These are phyloP conservation scores for Drosophila recens DNA, from an alignment of 2,888 invertebrate genomes.

Conservation along the genomic window DNA sequence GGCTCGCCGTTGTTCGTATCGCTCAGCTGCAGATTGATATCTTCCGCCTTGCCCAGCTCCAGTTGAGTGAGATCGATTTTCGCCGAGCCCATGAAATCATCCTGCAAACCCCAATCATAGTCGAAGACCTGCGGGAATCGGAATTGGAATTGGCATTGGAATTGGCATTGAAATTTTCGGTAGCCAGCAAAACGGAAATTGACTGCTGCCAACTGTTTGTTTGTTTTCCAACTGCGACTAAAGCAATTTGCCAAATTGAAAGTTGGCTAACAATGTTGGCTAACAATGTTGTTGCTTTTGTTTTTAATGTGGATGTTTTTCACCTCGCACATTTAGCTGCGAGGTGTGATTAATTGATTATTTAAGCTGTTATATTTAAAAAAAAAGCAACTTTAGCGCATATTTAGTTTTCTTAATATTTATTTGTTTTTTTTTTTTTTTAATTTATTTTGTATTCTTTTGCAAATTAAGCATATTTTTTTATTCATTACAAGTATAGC, in stretches of 20 bases:
- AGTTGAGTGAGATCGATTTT: conserved; percentile 93
- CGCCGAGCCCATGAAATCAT: conserved; percentile 98
- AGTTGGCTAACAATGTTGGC: conserved; percentile 29
- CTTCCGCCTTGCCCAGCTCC: conserved; percentile 91
- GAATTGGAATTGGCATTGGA: not conserved
- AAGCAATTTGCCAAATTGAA: conserved; percentile 57
- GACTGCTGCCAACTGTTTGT: conserved; percentile 36
- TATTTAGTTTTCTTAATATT: not conserved
- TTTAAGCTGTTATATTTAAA: not conserved
- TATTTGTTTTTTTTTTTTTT: too few species aligned
- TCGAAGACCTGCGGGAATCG: conserved; percentile 91
- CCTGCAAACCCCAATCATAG: conserved; percentile 98
- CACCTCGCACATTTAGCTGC: not conserved
- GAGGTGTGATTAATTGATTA: not conserved
- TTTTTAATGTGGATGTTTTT: conserved; percentile 4
- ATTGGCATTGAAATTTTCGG: not conserved
- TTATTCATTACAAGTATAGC: too few species aligned
- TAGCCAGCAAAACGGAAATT: conserved; percentile 33
- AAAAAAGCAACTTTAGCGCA: not conserved
- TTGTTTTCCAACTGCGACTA: conserved; percentile 1
- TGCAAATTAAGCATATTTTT: too few species aligned
- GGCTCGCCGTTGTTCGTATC: conserved; percentile 88
- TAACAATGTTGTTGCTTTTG: conserved; percentile 15
- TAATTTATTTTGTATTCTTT: not conserved
- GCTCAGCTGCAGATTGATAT: conserved; percentile 91